phyloP scores from a whole-genome alignment of 2,797 vertebrate species.

The Urocyon cinereoargenteus region DNA sequence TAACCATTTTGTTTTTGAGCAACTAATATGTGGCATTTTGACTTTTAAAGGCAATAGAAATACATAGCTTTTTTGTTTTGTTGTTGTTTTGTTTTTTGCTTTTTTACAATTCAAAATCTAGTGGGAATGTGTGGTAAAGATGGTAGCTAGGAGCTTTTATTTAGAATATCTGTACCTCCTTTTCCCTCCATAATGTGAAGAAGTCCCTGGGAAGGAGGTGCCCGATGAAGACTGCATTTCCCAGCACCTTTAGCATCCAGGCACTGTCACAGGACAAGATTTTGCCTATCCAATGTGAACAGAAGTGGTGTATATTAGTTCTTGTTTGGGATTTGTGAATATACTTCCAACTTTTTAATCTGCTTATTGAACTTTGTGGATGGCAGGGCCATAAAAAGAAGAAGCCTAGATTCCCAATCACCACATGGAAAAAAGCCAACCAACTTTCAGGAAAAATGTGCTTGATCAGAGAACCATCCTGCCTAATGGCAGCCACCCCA shows the following conservation, averaged over 20 bases:
- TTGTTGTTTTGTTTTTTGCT: neutral
- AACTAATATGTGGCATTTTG: neutral
- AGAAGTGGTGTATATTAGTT: neutral
- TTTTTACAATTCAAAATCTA: neutral
- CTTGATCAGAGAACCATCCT: neutral
- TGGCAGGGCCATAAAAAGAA: neutral
- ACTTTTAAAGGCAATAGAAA: neutral
- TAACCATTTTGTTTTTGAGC: neutral
- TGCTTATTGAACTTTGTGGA: neutral
- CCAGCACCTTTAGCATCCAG: neutral
- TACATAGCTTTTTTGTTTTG: neutral
- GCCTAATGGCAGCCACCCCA: neutral
- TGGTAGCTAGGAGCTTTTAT: neutral
- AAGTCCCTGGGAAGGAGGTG: neutral
- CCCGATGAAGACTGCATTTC: fast-evolving
- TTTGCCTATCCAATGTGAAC: neutral
- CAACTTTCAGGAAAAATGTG: neutral
- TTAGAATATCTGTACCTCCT: neutral
- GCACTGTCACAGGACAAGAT: too few relatives aligned
- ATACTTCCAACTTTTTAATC: neutral
- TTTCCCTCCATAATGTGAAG: neutral
- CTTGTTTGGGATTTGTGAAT: neutral
- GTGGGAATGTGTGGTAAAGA: neutral
- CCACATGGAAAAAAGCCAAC: neutral
- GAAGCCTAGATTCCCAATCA: neutral